These are phyloP conservation scores for Malurus alboscapulatus DNA, from an alignment of 2,113 vertebrate species.

Conservation along the genomic window DNA sequence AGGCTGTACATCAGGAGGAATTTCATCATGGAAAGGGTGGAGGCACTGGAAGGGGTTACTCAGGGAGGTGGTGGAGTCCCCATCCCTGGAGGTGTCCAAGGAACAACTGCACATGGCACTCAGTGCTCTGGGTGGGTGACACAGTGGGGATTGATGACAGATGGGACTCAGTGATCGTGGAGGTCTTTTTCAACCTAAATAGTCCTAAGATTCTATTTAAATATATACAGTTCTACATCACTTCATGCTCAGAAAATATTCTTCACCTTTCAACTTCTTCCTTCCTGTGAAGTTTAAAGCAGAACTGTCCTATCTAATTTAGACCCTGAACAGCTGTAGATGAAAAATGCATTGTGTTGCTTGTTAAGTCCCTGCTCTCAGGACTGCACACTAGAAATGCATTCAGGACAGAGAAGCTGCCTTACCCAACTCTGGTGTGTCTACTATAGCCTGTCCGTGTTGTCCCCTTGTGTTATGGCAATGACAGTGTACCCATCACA, in stretches of 20 bases:
- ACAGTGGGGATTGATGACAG: not conserved
- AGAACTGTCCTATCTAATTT: not conserved
- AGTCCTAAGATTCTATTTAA: not conserved
- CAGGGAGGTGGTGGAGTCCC: not conserved
- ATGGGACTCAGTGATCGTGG: accelerated
- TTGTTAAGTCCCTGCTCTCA: not conserved
- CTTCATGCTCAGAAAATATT: not conserved
- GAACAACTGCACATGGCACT: accelerated
- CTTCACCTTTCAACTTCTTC: not conserved
- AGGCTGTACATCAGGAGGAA: not conserved
- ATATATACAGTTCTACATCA: not conserved
- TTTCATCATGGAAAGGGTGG: not conserved
- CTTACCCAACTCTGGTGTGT: not conserved
- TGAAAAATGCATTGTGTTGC: not conserved
- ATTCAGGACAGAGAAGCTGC: not conserved
- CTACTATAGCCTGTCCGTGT: not conserved
- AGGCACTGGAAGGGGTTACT: not conserved
- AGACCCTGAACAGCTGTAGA: not conserved
- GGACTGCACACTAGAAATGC: not conserved
- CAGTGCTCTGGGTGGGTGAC: not conserved
- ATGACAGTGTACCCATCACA: not conserved
- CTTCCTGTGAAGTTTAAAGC: not conserved
- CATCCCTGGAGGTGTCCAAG: not conserved
- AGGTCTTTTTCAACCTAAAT: not conserved
- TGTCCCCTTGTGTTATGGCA: not conserved